A percentile compares a stretch with the other conserved stretches of the same genome.
Conservation (phyloP, 2,888 invertebrate species). For the Dicranocentrus wangi region DNA sequence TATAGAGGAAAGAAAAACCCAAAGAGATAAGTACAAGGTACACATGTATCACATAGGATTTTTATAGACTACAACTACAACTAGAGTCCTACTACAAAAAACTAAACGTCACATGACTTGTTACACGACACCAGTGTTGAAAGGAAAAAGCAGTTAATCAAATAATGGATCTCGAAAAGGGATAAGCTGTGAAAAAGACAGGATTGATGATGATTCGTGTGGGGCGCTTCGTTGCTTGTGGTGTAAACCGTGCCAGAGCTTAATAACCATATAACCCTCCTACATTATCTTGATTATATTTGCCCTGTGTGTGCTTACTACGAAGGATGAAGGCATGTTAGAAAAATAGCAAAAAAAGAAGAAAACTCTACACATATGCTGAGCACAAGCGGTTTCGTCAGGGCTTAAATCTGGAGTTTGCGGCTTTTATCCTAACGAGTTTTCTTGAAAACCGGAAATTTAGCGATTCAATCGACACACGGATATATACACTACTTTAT, state of each 20-base stretch:
- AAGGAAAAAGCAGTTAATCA: conserved; percentile 23
- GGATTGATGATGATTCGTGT: conserved; percentile 21
- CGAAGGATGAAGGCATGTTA: no score
- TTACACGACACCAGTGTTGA: neutral
- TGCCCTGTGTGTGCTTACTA: no score
- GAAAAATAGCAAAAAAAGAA: neutral
- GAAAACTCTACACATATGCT: neutral
- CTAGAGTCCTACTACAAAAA: no score
- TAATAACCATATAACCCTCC: no score
- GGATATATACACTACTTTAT: neutral
- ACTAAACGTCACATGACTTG: neutral
- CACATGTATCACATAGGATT: no score
- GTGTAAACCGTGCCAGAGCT: no score
- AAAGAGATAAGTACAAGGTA: neutral
- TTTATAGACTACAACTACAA: no score
- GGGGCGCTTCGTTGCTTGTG: neutral
- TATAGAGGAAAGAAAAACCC: conserved; percentile 23
- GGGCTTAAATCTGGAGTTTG: neutral
- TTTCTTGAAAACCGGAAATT: conserved; percentile 46
- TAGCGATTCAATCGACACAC: conserved; percentile 11
- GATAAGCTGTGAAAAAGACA: neutral
- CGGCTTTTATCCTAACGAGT: conserved; percentile 50
- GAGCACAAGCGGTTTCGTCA: neutral
- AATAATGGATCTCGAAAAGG: conserved; percentile 21
- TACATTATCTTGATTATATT: no score